Base-by-base conservation (phyloP, 2,797 vertebrate genomes). In the Mallotus villosus region DNA sequence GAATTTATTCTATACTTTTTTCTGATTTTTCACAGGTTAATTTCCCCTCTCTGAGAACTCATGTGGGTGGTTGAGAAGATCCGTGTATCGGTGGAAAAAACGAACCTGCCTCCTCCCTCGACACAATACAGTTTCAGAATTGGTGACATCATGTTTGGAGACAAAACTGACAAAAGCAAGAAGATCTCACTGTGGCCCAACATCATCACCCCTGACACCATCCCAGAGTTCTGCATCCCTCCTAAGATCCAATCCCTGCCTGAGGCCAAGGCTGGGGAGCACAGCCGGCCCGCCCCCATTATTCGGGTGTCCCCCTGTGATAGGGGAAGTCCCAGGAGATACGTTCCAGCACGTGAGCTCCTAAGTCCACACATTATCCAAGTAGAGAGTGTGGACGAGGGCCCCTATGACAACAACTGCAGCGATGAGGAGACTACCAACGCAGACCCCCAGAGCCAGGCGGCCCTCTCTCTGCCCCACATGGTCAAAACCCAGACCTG, bases 181-280 rank as follows among this genome's bases (percentile, higher is more conserved):
- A 87, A 80, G 81, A 82, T 83, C 81, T 85, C 85, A 64, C 86
- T 91, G 9, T 97, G 94, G 78, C 88, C 93, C n/a, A 96, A 98
- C 55, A 93, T 98, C 79, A 93, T 99, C 74, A 99, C 97, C 2
- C 97, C 97, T 0, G 95, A 95, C 78, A 93, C 94, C 79, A 98
- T 98, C 73, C 97, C 97, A 0, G 94, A 96, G 72, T 98, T 98
- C 89, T 98, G 93, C 90, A 98, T 99, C 72, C 97, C 97, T 0
- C 96, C 95, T 0, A 91, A 94, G 5, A 90, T 97, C 75, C 81
- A 92, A 0, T 85, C 75, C 55, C 66, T 88, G 61, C 85, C 86
- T 65, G 91, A 93, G 46, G 53, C 71, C 37, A 92, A 88, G 81
- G 78, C 53, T 16, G 8, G 27, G 0, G 92, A 91, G 61, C 83